Evolutionary conservation across 2,888 invertebrate species (phyloP), one percentile per base, ranked within the genome.

Genomic region (Melanophora roralis): DNA sequence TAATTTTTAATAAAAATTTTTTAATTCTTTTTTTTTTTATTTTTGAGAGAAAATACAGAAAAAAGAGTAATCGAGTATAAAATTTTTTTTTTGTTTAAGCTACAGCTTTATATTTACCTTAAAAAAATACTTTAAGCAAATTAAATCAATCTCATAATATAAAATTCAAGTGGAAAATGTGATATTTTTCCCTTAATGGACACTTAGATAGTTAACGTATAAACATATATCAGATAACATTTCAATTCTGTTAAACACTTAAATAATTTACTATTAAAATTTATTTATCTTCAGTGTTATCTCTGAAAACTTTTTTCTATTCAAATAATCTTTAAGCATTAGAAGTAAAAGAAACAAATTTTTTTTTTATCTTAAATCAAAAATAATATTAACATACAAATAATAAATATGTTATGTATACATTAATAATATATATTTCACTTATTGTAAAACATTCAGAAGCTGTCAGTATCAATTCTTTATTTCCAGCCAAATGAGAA

Each of bases 381-480:
- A 23, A 12, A 23, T n/a, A 27, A 32, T 32, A 32, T 53, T 53
- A 53, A 53, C 32, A 32, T 38, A 57, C 6, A 27, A 27, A n/a
- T n/a, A 38, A 72, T 36, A 73, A 64, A 64, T 53, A 65, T 51
- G 38, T 65, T 65, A 40, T 65, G 43, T 34, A 59, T 45, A 40
- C 32, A 57, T 74, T 7, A 49, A 9, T 23, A 21, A 38, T 27
- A n/a, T 23, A 49, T 27, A 40, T 27, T 5, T 27, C n/a, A n/a
- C 3, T 43, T 51, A 14, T 45, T 62, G 32, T 21, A 51, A 62
- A 45, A 57, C 38, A 68, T 68, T 76, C 62, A 69, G 69, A 68
- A 76, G 68, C 68, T 76, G 69, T 57, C 49, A 57, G 38, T 47
- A 64, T 36, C 55, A 64, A 62, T 68, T n/a, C n/a, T n/a, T 49